A percentile compares a stretch with the other conserved stretches of the same genome.
Evolutionary conservation across 2,797 vertebrate species (phyloP).

Genomic region (Varecia variegata): DNA sequence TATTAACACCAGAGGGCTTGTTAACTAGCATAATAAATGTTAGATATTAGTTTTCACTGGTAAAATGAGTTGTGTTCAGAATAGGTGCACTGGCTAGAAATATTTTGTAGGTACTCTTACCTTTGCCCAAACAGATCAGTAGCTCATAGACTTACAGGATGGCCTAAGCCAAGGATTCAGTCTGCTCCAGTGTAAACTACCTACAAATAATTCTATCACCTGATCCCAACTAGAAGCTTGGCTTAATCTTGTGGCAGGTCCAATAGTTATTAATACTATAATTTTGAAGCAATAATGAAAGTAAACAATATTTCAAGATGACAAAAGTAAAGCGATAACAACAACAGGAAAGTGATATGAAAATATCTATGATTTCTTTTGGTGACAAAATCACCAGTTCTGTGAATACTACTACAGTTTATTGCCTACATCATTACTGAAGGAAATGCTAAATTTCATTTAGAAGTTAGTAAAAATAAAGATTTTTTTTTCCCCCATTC

Average conservation of each 20-base stretch:
- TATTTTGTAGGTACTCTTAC: neutral
- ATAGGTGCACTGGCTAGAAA: neutral
- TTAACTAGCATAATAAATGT: neutral
- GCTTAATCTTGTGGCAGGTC: neutral
- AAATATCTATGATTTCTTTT: neutral
- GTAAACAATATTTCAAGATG: conserved; percentile 21
- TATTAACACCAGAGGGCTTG: neutral
- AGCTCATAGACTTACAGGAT: neutral
- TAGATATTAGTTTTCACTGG: neutral
- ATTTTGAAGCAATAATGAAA: neutral
- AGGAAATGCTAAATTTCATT: neutral
- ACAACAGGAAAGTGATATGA: neutral
- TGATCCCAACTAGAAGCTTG: neutral
- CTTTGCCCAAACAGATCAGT: neutral
- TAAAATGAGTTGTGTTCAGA: conserved; percentile 1
- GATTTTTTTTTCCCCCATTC: neutral
- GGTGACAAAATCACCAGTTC: neutral
- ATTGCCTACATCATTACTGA: neutral
- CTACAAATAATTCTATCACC: neutral
- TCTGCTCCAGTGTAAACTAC: neutral
- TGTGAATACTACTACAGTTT: neutral
- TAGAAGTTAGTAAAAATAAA: neutral
- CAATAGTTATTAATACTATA: neutral
- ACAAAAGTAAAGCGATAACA: neutral
- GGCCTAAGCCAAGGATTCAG: neutral